These are phyloP conservation scores for Oryzias woworae DNA, from an alignment of 2,113 vertebrate species.

Conservation along the genomic window DNA sequence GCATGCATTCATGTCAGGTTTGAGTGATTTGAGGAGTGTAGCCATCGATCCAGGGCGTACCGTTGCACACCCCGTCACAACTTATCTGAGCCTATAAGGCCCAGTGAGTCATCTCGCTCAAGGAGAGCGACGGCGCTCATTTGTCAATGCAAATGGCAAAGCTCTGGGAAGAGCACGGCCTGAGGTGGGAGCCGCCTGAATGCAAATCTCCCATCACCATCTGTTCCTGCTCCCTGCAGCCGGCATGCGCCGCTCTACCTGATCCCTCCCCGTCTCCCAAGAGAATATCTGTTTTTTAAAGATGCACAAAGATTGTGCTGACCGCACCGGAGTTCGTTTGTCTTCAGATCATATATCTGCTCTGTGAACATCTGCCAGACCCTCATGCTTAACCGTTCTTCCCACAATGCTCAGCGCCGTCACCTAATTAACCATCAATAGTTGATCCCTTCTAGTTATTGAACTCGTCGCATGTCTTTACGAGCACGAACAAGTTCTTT, in stretches of 20 bases:
- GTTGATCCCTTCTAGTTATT: constrained; percentile 18
- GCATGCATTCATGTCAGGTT: constrained; percentile 36
- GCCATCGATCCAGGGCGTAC: constrained; percentile 47
- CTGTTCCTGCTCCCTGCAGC: constrained; percentile 45
- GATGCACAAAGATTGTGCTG: constrained; percentile 37
- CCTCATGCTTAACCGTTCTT: constrained; percentile 2
- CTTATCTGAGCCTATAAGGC: constrained; percentile 48
- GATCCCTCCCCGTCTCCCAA: constrained; percentile 36
- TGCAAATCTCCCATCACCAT: constrained; percentile 60
- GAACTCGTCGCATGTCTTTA: too few species aligned
- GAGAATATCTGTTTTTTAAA: constrained; percentile 30
- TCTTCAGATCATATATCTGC: constrained; percentile 44
- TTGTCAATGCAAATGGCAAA: constrained; percentile 67
- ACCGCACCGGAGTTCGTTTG: constrained; percentile 35
- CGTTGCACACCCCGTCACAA: constrained; percentile 36
- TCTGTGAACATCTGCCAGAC: constrained; percentile 33
- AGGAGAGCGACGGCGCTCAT: constrained; percentile 55
- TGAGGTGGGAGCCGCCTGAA: constrained; percentile 47
- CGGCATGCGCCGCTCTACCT: constrained; percentile 37
- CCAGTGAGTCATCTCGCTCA: constrained; percentile 51
- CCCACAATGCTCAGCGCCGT: constrained; percentile 3
- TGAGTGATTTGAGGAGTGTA: constrained; percentile 44
- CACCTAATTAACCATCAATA: not conserved
- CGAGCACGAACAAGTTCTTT: not conserved
- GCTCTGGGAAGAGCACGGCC: constrained; percentile 47